Evolutionary conservation across 2,797 vertebrate genomes (phyloP).

Genomic region (Gastrophryne carolinensis): DNA sequence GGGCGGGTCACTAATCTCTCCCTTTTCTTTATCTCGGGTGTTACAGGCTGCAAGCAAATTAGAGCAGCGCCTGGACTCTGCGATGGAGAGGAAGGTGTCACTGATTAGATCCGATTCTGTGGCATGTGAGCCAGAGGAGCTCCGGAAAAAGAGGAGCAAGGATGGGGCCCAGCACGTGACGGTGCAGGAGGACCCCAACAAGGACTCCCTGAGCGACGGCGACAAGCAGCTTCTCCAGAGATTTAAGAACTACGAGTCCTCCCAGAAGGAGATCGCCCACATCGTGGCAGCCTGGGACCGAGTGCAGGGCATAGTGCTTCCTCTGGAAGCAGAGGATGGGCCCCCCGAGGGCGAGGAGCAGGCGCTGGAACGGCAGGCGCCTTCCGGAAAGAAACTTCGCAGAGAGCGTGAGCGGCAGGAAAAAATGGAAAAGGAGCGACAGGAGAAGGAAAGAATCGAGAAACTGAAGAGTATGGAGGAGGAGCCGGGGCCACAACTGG

Average conservation of each 20-base stretch:
- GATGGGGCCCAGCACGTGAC: neutral
- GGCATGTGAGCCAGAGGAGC: conserved; percentile 55
- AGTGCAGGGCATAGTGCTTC: conserved; percentile 63
- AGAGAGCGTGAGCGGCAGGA: conserved; percentile 57
- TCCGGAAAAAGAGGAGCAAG: conserved; percentile 56
- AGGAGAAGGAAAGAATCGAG: conserved; percentile 56
- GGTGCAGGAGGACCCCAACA: conserved; percentile 54
- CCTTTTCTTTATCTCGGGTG: neutral
- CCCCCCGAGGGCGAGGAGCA: conserved; percentile 59
- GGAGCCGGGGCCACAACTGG: neutral
- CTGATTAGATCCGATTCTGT: conserved; percentile 42
- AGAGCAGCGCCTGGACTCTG: conserved; percentile 53
- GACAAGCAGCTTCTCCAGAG: conserved; percentile 65
- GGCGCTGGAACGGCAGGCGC: conserved; percentile 55
- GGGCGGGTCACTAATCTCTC: neutral
- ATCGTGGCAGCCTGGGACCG: conserved; percentile 81
- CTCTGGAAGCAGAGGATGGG: conserved; percentile 56
- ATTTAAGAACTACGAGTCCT: conserved; percentile 74
- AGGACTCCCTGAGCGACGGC: conserved; percentile 52
- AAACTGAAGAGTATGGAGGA: conserved; percentile 55
- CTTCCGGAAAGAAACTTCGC: conserved; percentile 67
- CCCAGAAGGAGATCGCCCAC: conserved; percentile 63
- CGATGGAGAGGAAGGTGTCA: conserved; percentile 57
- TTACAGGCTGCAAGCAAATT: neutral
- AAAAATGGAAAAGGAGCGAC: conserved; percentile 56